Evolutionary conservation across 2,888 invertebrate species (phyloP).

Genomic region (Ornithoptera alexandrae): DNA sequence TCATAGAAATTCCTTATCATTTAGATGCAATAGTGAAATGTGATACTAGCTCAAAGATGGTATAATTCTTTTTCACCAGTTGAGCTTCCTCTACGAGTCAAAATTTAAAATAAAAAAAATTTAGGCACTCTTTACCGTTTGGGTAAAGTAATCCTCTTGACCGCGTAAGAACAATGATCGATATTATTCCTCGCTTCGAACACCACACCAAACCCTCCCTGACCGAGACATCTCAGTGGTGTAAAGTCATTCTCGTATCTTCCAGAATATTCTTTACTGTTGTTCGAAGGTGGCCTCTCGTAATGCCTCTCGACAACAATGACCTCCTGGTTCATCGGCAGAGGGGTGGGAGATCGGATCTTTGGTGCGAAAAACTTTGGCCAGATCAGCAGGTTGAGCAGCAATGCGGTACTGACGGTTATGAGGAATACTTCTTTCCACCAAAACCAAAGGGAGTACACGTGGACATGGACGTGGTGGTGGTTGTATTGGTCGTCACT

Average conservation of each 20-base stretch:
- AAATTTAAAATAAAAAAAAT: too few relatives aligned
- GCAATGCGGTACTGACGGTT: slow-evolving; percentile 85
- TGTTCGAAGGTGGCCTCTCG: slow-evolving; percentile 45
- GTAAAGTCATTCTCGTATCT: slow-evolving; percentile 93
- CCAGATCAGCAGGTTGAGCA: slow-evolving; percentile 84
- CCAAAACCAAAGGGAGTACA: slow-evolving; percentile 89
- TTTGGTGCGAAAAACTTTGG: slow-evolving; percentile 67
- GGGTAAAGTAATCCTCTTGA: slow-evolving; percentile 95
- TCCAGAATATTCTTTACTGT: slow-evolving; percentile 64
- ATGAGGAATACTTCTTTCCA: slow-evolving; percentile 89
- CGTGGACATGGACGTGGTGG: slow-evolving; percentile 84
- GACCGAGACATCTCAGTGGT: slow-evolving; percentile 88
- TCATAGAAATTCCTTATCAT: too few relatives aligned
- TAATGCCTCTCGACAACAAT: slow-evolving; percentile 62
- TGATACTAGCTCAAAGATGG: too few relatives aligned
- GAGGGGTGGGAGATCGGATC: slow-evolving; percentile 42
- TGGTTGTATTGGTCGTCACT: slow-evolving; percentile 75
- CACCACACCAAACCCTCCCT: slow-evolving; percentile 97
- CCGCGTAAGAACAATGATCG: slow-evolving; percentile 96
- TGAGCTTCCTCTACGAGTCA: too few relatives aligned
- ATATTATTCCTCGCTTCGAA: slow-evolving; percentile 96
- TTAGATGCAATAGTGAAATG: too few relatives aligned
- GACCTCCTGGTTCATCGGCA: slow-evolving; percentile 58
- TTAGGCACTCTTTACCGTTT: slow-evolving; percentile 75
- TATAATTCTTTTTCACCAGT: too few relatives aligned